Base-by-base conservation (phyloP, 1,140 invertebrate species). In the Contarinia nasturtii region DNA sequence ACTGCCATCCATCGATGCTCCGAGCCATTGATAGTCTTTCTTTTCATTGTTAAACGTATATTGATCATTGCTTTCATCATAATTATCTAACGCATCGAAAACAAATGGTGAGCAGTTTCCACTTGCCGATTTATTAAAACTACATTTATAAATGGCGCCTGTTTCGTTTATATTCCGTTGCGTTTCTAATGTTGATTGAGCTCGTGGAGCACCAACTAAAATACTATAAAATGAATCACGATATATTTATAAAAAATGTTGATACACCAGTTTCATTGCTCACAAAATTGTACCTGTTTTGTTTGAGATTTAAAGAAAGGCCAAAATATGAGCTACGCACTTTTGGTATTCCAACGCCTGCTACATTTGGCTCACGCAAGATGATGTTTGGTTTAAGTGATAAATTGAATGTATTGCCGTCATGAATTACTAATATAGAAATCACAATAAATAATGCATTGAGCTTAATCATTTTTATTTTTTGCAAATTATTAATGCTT, bases 291-390 rank as follows among this genome's bases (percentile, higher is more conserved):
- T 33, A 44, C 43, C 43, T 33, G 43, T 19, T 44, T 44, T n/a
- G 21, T 27, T 21, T 22, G 7, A 44, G 27, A 33, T 44, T 44
- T 12, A 41, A 18, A 43, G 49, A 58, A 45, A 52, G 63, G 42
- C 61, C 61, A 47, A 64, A 64, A 53, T 64, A 64, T 54, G 61
- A 64, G 48, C 57, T 55, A 52, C 55, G 55, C 45, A 52, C 49
- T 55, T 64, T 61, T 20, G 58, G 55, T 47, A 60, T 38, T n/a
- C 7, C 46, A 15, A 17, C 22, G 20, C 17, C 17, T 10, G 56
- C 50, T 15, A 12, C 10, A 46, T 56, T 52, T 36, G 61, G 61
- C 48, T 63, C 60, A 45, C 38, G 47, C 44, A 64, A 53, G 47
- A 53, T 45, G 11, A 41, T 43, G 52, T 63, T 64, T 22, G 61